Conservation (phyloP, 2,797 vertebrate genomes). For the Rhinophrynus dorsalis region DNA sequence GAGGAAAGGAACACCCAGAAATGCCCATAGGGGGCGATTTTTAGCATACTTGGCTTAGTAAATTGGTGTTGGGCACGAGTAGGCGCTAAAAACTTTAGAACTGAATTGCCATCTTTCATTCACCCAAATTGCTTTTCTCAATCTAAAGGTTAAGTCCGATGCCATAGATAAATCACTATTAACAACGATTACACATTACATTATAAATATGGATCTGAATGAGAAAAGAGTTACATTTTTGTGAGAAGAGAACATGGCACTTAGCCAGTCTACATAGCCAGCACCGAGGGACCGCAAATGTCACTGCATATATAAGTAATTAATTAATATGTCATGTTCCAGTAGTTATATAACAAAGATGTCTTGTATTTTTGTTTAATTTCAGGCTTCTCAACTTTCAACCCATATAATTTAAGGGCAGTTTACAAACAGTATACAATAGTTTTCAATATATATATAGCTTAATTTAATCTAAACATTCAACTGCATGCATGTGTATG, state of each 20-base stretch:
- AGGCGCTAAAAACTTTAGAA: too few relatives aligned
- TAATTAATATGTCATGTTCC: conserved; percentile 3
- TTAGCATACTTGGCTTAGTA: too few relatives aligned
- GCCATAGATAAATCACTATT: too few relatives aligned
- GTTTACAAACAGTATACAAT: not conserved
- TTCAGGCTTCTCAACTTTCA: not conserved
- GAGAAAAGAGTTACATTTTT: not conserved
- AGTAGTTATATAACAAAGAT: not conserved
- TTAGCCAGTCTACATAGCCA: not conserved
- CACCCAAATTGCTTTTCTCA: too few relatives aligned
- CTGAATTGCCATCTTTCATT: too few relatives aligned
- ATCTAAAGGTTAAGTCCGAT: too few relatives aligned
- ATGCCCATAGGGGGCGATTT: too few relatives aligned
- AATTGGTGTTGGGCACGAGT: too few relatives aligned
- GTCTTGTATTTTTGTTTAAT: not conserved
- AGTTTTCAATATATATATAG: not conserved
- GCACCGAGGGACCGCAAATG: not conserved
- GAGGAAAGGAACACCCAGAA: too few relatives aligned
- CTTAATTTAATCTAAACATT: too few relatives aligned
- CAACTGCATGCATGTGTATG: too few relatives aligned
- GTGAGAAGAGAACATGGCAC: not conserved
- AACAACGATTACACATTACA: too few relatives aligned
- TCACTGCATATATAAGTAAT: conserved; percentile 7
- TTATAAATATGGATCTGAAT: not conserved
- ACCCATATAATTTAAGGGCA: not conserved